phyloP scores from a whole-genome alignment of 2,113 vertebrate species.

The Grammomys surdaster region DNA sequence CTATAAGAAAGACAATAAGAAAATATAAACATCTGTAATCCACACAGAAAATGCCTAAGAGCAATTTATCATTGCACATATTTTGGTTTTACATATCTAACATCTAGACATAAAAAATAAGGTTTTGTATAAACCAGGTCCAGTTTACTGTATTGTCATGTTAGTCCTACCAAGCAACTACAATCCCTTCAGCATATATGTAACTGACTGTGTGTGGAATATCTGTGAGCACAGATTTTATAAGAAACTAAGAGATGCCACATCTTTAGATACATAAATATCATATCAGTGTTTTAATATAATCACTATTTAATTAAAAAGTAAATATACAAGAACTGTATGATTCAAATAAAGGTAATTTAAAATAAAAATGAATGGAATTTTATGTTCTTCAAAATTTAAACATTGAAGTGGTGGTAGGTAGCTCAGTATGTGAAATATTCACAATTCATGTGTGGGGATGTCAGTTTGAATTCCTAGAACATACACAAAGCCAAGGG shows the following conservation, averaged over 20 bases:
- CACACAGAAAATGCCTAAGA: background rate
- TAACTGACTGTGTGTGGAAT: background rate
- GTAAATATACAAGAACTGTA: background rate
- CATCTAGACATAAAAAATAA: background rate
- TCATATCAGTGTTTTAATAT: background rate
- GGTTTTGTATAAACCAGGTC: background rate
- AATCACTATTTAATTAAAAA: background rate
- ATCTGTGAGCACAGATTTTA: background rate
- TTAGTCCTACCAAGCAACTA: background rate
- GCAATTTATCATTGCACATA: background rate
- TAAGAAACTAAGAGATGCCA: too few species aligned
- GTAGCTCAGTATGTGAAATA: background rate
- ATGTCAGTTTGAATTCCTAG: background rate
- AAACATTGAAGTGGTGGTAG: background rate
- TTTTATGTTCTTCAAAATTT: background rate
- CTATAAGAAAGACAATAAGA: background rate
- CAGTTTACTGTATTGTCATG: background rate
- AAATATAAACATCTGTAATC: background rate
- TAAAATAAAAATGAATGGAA: background rate
- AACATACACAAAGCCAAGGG: background rate
- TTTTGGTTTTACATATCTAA: background rate
- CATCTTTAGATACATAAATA: background rate
- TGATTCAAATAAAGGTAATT: background rate
- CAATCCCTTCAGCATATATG: background rate
- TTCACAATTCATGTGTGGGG: rapidly evolving